A percentile compares a stretch with the other conserved stretches of the same genome.
phyloP scores from a whole-genome alignment of 2,888 invertebrate genomes.

The Euzetes globulus region DNA sequence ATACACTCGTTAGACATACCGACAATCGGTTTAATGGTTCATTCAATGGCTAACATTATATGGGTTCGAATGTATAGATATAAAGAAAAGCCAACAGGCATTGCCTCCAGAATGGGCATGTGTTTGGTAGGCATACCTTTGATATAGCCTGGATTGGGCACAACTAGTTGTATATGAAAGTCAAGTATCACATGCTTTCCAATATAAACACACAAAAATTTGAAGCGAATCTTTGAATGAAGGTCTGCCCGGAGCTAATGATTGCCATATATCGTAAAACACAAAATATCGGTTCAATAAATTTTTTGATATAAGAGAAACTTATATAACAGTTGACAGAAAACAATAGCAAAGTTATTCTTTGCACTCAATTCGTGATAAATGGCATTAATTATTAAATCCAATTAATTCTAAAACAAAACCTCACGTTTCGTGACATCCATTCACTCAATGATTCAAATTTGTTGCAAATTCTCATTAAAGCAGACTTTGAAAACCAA shows the following conservation, averaged over 20 bases:
- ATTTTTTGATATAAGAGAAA: constrained; percentile 21
- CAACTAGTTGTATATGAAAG: constrained; percentile 20
- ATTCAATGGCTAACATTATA: neutral
- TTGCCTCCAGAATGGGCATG: constrained; percentile 12
- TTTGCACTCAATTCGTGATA: too few relatives aligned
- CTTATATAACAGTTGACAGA: neutral
- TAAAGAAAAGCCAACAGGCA: constrained; percentile 22
- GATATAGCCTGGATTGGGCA: neutral
- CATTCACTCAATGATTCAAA: neutral
- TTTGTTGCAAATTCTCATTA: neutral
- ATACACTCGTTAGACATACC: neutral
- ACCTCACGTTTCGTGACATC: neutral
- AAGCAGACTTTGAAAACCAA: neutral
- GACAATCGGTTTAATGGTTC: neutral
- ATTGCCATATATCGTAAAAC: neutral
- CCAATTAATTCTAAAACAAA: constrained; percentile 10
- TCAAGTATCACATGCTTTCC: constrained; percentile 6
- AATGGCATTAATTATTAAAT: neutral
- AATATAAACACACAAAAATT: constrained; percentile 4
- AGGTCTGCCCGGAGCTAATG: neutral
- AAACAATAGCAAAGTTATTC: neutral
- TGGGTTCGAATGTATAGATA: neutral
- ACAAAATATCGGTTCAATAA: constrained; percentile 17
- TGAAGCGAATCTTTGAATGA: neutral
- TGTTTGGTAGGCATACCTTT: neutral